Base-by-base conservation (phyloP, 2,797 vertebrate genomes). In the Manis javanica region DNA sequence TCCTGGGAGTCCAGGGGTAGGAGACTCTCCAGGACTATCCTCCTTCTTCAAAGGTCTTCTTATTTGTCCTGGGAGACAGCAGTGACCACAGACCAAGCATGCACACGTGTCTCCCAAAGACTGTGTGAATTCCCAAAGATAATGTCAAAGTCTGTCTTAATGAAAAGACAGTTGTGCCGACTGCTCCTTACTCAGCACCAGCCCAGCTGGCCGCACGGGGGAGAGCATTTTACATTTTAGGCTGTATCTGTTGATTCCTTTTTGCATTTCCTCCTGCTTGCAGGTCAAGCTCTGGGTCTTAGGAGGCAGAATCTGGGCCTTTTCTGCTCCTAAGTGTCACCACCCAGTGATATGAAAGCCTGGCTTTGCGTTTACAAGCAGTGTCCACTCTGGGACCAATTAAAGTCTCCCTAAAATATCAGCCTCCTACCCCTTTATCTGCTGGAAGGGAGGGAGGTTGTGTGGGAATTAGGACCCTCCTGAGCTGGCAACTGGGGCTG, bases 201-300 rank as follows among this genome's bases (percentile, higher is more conserved):
- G 55, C 23, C 26, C 8, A 6, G 14, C 37, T 7, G 26, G 18
- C 68, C 34, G 1, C n/a, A 3, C 13, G 19, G 24, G 24, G 11
- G 74, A 34, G 26, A 26, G n/a, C 15, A 1, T 11, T 10, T 18
- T 12, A 7, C 14, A 2, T 0, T 0, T 5, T 3, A 13, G 53
- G 71, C 19, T 11, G 18, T 11, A 0, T 21, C 42, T 34, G 12
- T 26, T 1, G 8, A 2, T n/a, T 53, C 53, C 63, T 0, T 1
- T 29, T 21, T 31, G 26, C 53, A 4, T 26, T 26, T 74, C 39
- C 51, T 29, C 26, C 87, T 10, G 61, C 51, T 37, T 37, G 34
- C 26, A 3, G 78, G 39, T 24, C 14, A 3, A 3, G 18, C 57
- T 13, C 21, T 2, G 46, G 9, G 0, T 15, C 86, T 19, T 2